Base-by-base conservation (phyloP, 1,140 invertebrate species). In the Orchesella cincta region DNA sequence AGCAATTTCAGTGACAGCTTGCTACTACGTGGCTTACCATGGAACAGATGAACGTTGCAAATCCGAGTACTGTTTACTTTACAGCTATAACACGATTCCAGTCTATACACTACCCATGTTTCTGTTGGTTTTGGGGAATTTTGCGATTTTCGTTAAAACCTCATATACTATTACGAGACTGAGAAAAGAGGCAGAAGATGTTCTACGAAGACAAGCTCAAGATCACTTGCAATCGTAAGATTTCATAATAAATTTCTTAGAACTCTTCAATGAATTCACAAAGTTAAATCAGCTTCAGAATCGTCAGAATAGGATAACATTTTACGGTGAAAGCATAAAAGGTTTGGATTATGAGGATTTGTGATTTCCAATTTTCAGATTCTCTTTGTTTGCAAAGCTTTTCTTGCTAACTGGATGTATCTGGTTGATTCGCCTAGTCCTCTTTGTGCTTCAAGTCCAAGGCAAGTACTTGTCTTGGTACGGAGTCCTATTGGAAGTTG, bases 331-430 rank as follows among this genome's bases (percentile, higher is more conserved):
- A 46, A 46, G 39, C 39, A 46, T 46, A 8, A 8, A 8, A 46
- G 39, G 39, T 8, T 46, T 57, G 23, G 12, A 23, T 12, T 57
- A 57, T 57, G 52, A 57, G 23, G 23, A 57, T 23, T 12, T 8
- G 52, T 14, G 23, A 14, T 57, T 57, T 57, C 23, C 23, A 46
- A 46, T 34, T 26, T 35, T 62, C 23, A 70, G 76, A 39, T 73
- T 76, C 20, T 8, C 67, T 64, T 33, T 78, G 1, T 78, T 78
- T 46, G 54, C 77, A 5, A 78, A 78, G 70, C 35, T 78, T n/a
- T 78, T 78, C 26, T 31, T 78, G 2, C 46, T 78, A 36, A 71
- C 73, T 64, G 77, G 77, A n/a, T 39, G 57, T 23, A 75, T 78
- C 31, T 78, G 77, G 77, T 35, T 78, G 12, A 20, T 78, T 3